These are phyloP conservation scores for Sesamia nonagrioides DNA, from an alignment of 1,140 invertebrate genomes.

Conservation along the genomic window DNA sequence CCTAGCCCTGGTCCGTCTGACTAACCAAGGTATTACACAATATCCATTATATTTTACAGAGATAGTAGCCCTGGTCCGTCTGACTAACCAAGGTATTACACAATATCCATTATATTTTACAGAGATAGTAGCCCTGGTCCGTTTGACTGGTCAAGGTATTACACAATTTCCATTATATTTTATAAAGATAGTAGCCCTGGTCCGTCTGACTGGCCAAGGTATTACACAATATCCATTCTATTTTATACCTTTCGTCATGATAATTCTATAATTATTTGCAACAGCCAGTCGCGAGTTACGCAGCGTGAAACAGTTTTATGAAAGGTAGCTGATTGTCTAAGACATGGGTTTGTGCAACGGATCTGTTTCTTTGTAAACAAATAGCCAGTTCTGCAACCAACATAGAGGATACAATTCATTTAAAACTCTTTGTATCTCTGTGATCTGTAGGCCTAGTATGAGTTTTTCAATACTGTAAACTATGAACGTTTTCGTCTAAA, in stretches of 20 bases:
- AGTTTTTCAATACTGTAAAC: too few relatives aligned
- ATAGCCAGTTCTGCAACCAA: not conserved
- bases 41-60: too few relatives aligned
- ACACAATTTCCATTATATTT: constrained; percentile 38
- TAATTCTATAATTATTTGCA: constrained; percentile 52
- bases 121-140: too few relatives aligned
- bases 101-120: too few relatives aligned
- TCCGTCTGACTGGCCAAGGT: not conserved
- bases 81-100: too few relatives aligned
- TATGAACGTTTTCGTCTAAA: too few relatives aligned
- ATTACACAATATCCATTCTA: constrained; percentile 21
- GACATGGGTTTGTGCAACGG: constrained; percentile 26
- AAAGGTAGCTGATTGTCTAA: constrained; percentile 31
- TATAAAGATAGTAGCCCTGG: not conserved
- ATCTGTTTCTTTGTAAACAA: constrained; percentile 34
- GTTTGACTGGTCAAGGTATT: not conserved
- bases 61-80: too few relatives aligned
- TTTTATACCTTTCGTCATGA: constrained; percentile 51
- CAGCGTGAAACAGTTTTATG: constrained; percentile 48
- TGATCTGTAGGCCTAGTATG: not conserved
- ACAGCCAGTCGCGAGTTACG: constrained; percentile 44
- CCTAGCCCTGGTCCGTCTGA: too few relatives aligned
- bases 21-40: too few relatives aligned
- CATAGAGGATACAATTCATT: constrained; percentile 14
- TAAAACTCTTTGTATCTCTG: constrained; percentile 8